Percentiles rank a stretch among this genome's conserved stretches.
Conservation (phyloP, 2,797 vertebrate genomes). For the Chiroxiphia lanceolata region DNA sequence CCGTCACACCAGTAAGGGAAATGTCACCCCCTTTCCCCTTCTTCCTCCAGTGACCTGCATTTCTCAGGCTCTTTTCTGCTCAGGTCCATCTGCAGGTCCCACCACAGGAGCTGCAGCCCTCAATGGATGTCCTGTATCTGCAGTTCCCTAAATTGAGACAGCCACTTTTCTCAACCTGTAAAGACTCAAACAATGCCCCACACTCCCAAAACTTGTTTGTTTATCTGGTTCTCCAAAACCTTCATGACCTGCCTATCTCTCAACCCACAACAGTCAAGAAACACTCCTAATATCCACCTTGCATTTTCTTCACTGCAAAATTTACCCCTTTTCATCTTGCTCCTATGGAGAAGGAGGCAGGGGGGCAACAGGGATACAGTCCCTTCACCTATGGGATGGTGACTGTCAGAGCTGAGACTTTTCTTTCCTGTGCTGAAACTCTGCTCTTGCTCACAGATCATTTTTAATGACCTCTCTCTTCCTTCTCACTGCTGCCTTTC, state of each 20-base stretch:
- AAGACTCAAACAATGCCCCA: background rate
- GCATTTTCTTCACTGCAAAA: background rate
- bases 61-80: background rate
- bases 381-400: background rate
- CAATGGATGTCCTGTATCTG: background rate
- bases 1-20: background rate
- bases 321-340: background rate
- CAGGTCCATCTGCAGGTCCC: background rate
- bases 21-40: background rate
- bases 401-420: background rate
- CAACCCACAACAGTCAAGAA: background rate
- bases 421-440: background rate
- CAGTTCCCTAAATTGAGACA: background rate
- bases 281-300: background rate
- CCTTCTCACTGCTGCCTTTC: background rate
- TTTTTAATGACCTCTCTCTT: background rate
- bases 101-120: background rate
- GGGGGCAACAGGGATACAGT: background rate
- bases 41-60: background rate
- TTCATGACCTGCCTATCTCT: background rate
- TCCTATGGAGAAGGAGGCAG: background rate
- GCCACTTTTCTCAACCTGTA: background rate
- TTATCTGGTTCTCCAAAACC: background rate
- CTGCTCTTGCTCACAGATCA: background rate
- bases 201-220: background rate